phyloP scores from a whole-genome alignment of 2,888 invertebrate species.

The Archips crataeganus region DNA sequence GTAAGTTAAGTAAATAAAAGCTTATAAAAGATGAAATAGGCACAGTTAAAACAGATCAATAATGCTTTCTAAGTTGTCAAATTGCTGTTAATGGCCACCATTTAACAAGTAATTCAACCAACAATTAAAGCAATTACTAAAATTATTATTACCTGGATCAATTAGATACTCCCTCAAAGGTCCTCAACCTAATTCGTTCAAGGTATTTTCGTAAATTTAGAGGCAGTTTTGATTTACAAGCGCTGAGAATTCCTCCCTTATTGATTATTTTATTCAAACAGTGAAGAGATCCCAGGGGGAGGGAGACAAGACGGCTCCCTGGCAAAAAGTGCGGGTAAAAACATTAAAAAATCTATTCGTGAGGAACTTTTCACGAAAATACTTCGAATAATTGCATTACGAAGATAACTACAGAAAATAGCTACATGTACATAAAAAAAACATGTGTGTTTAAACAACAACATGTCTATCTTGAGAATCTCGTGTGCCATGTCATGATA shows the following conservation, averaged over 20 bases:
- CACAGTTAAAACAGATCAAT: not conserved
- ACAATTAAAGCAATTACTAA: slow-evolving; percentile 8
- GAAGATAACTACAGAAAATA: not conserved
- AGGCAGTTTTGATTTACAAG: slow-evolving; percentile 20
- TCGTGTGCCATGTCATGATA: not conserved
- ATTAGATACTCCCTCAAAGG: slow-evolving; percentile 4
- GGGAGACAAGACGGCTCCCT: slow-evolving; percentile 10
- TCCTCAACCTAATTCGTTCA: not conserved
- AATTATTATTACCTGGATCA: slow-evolving; percentile 6
- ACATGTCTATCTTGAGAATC: not conserved
- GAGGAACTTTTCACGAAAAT: not conserved
- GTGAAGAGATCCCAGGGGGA: slow-evolving; percentile 26
- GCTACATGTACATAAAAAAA: too few relatives aligned
- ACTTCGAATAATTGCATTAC: not conserved
- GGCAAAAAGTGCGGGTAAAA: slow-evolving; percentile 24
- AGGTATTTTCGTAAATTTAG: slow-evolving; percentile 15
- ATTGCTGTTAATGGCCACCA: not conserved
- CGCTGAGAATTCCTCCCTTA: slow-evolving; percentile 21
- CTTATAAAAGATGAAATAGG: too few relatives aligned
- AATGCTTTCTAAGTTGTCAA: not conserved
- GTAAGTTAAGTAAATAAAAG: too few relatives aligned
- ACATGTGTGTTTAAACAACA: not conserved
- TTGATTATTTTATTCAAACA: slow-evolving; percentile 36
- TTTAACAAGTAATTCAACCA: slow-evolving; percentile 1
- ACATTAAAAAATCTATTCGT: slow-evolving; percentile 14